Base-by-base conservation (phyloP, 2,113 vertebrate genomes). In the Bubalus kerabau region DNA sequence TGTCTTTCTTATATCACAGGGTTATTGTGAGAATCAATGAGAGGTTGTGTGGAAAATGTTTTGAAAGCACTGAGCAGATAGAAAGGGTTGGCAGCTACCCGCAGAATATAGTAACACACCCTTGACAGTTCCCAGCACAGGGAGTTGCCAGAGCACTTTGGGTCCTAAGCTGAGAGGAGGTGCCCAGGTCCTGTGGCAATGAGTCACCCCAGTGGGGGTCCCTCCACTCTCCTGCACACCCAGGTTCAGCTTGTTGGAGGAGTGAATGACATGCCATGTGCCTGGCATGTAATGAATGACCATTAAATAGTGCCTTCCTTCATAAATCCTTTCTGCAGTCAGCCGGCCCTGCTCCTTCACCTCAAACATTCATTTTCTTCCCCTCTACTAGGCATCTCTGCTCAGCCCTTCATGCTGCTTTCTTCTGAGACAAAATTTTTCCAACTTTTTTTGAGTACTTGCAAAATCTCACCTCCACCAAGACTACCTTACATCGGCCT, bases 11-110 rank as follows among this genome's bases (percentile, higher is more conserved):
- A 90, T 64, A 84, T 96, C 87, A 81, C 40, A 48, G 32, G 88
- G 95, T 91, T 93, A 85, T 11, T 74, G 59, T 97, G 81, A 87
- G 48, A 90, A 89, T 28, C 93, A 84, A 59, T 36, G 84, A 84
- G 40, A 48, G 4, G 24, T 0, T 87, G 30, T 71, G 6, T 16
- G 14, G 90, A 87, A 89, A 94, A 36, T 30, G 60, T 43, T 64
- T 88, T 86, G 82, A 78, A 87, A 74, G 90, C 26, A 17, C 67
- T 26, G 21, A 59, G 43, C 59, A 88, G 91, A 87, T 7, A n/a
- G 40, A n/a, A 80, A 62, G 21, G 4, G 36, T 11, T 60, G 59
- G 32, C 43, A 30, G 60, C 30, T 28, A 52, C 64, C 24, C n/a
- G 1, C 32, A 40, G 9, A 7, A 32, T 5, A 43, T 3, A n/a